Base-by-base conservation (phyloP, 2,888 invertebrate species). In the Apoderus coryli region DNA sequence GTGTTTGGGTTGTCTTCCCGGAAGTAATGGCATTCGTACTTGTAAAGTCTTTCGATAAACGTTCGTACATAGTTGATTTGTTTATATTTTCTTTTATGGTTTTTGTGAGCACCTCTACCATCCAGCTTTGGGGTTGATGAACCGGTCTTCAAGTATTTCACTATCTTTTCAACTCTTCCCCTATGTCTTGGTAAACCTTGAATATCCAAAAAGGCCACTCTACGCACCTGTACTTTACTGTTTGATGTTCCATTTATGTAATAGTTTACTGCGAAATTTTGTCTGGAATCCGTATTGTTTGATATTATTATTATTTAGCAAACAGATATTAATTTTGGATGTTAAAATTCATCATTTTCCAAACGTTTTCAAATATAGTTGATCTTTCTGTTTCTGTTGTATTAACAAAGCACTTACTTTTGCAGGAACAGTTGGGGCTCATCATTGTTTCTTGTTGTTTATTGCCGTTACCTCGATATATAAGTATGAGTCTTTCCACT, bases 21-120 rank as follows among this genome's bases (percentile, higher is more conserved):
- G 16, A 22, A 26, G 32, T 34, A 34, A 26, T 34, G 34, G 23
- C 31, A 32, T 26, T 34, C 31, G 27, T 34, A 32, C 23, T 27
- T 32, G 9, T 31, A 31, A 11, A 34, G 16, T 9, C 15, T 25
- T 10, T 32, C 31, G 14, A 34, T 32, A 16, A 34, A 34, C 7
- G 27, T 11, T 32, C 24, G 16, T 10, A 32, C 31, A 11, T n/a
- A 32, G 12, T 27, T 15, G 9, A 32, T 4, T 16, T 32, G 26
- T 5, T 6, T 32, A 19, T 16, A 25, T 34, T 34, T 22, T 14
- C 14, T 7, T 27, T 32, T 34, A 16, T 31, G 33, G n/a, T 31
- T 29, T 10, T 16, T 14, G 19, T 31, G 33, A 16, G 9, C 10
- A 10, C 29, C 33, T 29, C 33, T 33, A 16, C 24, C 15, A 29